Base-by-base conservation (phyloP, 2,113 vertebrate genomes). In the Trochalopteron elliotii region DNA sequence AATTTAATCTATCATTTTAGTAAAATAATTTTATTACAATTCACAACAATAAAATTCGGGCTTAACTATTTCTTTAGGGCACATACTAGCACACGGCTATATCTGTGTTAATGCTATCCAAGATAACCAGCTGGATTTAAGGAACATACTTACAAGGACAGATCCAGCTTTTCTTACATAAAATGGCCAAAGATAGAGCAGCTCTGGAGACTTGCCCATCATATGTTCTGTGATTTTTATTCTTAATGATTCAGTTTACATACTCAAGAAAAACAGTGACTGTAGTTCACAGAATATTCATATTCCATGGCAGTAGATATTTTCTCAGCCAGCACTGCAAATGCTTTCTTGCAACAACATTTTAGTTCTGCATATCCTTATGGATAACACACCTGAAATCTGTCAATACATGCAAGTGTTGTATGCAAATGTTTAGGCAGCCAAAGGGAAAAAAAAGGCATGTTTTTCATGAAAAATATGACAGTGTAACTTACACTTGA, bases 381-480 rank as follows among this genome's bases (percentile, higher is more conserved):
- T 37, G 33, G 9, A 19, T 22, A 95, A 71, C 31, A 70, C 12
- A 77, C 15, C 22, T 44, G n/a, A 64, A 63, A 52, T 60, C 1
- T 37, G 28, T 37, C 69, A 63, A 30, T 40, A 35, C 28, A 40
- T 21, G 2, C 28, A 90, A 33, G 7, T 14, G 25, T 40, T 45
- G 56, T 19, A 60, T 2, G 23, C 31, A 92, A 78, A 40, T 31
- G 20, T 45, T 90, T 44, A 44, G 10, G 5, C 12, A 76, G 44
- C 5, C 30, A 24, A 74, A 75, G 17, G 28, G 3, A 3, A 5
- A 21, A 44, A n/a, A 30, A 5, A 37, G 2, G 0, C 11, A 47
- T 3, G 1, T 11, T 67, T 67, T 55, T 68, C 7, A 47, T 50
- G 12, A 79, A 55, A 70, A 56, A 72, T 5, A 52, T 39, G 20